Percentiles rank a stretch among this genome's conserved stretches.
Evolutionary conservation across 2,113 vertebrate species (phyloP).

Genomic region (Percopsis transmontana): DNA sequence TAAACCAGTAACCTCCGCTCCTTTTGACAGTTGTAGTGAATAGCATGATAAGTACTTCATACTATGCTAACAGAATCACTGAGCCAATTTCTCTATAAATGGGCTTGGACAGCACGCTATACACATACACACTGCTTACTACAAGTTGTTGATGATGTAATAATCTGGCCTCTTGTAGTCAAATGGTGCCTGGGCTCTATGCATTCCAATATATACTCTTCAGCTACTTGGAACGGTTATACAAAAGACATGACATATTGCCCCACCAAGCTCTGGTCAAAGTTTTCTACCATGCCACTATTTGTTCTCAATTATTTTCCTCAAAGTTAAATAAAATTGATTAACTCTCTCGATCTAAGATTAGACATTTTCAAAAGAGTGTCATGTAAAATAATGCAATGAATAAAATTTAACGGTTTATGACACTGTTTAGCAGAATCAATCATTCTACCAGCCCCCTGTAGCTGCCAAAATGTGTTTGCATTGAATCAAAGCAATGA

Average conservation of each 20-base stretch:
- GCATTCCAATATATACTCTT: constrained; percentile 71
- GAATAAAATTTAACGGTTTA: constrained; percentile 32
- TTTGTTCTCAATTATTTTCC: constrained; percentile 13
- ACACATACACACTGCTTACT: constrained; percentile 41
- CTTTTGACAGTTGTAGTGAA: constrained; percentile 38
- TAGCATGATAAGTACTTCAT: constrained; percentile 44
- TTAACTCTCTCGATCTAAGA: constrained; percentile 29
- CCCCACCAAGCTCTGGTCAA: constrained; percentile 5
- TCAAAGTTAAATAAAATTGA: constrained; percentile 25
- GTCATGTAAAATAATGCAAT: constrained; percentile 39
- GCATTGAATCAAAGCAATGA: constrained; percentile 53
- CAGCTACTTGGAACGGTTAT: constrained; percentile 59
- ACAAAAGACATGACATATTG: constrained; percentile 35
- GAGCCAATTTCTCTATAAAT: constrained; percentile 28
- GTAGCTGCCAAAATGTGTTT: constrained; percentile 58
- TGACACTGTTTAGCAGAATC: constrained; percentile 47
- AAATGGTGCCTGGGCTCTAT: constrained; percentile 71
- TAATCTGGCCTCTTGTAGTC: constrained; percentile 40
- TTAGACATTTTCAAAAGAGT: constrained; percentile 21
- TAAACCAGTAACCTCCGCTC: constrained; percentile 23
- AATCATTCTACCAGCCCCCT: constrained; percentile 60
- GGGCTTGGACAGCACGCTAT: constrained; percentile 34
- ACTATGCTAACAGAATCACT: constrained; percentile 38
- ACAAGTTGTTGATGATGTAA: constrained; percentile 34
- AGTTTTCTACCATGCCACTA: constrained; percentile 15